Evolutionary conservation across 1,140 invertebrate genomes (phyloP).

Genomic region (Andricus grossulariae): DNA sequence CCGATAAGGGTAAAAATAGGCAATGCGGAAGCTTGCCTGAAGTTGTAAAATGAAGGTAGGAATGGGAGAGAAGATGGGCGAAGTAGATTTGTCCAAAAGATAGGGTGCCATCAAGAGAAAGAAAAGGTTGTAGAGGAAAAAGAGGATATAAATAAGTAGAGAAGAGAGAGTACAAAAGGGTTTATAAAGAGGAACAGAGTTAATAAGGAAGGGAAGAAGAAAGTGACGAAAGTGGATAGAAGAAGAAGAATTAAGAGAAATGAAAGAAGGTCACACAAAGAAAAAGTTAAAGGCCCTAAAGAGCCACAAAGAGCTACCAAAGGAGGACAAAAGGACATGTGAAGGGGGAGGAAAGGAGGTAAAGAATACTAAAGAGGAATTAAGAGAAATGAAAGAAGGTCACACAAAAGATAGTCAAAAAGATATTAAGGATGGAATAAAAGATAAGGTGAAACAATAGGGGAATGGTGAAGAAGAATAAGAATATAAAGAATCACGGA

Average conservation of each 20-base stretch:
- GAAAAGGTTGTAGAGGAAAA: conserved; percentile 1
- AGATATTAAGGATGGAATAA: no score
- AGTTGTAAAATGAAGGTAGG: neutral
- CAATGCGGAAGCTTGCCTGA: neutral
- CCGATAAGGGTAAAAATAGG: no score
- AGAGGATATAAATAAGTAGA: neutral
- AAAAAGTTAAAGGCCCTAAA: no score
- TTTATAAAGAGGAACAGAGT: neutral
- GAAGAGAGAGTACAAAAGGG: conserved; percentile 3
- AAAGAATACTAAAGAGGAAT: neutral
- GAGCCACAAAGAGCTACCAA: neutral
- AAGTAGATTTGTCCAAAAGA: neutral
- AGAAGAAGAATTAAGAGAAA: neutral
- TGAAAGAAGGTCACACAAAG: neutral
- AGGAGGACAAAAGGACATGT: neutral
- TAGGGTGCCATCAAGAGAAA: conserved; percentile 3
- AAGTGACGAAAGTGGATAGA: neutral
- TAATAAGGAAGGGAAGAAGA: neutral
- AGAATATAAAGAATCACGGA: no score
- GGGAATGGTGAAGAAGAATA: no score
- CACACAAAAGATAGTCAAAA: no score
- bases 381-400: neutral
- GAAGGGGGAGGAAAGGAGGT: neutral
- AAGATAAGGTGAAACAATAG: no score
- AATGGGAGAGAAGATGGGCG: conserved; percentile 10